Base-by-base conservation (phyloP, 2,113 vertebrate genomes). In the Stegastes partitus region DNA sequence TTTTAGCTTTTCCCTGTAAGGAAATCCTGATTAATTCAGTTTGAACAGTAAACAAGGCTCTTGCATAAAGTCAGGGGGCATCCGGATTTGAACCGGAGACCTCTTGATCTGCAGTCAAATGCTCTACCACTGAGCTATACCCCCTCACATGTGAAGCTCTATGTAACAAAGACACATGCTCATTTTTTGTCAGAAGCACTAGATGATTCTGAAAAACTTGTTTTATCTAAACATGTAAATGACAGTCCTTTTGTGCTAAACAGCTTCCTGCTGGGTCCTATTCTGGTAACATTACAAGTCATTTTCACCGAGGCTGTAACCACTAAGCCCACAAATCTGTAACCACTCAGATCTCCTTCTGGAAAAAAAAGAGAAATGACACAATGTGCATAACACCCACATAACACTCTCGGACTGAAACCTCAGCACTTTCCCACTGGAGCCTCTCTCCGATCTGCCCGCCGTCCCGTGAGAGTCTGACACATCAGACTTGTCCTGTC, bases 101-200 rank as follows among this genome's bases (percentile, higher is more conserved):
- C 10, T 53, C 94, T 95, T 95, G 94, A 95, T 93, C 93, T 95
- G 93, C 92, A 95, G 94, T 95, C 93, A 96, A 96, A 96, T 96
- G 94, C 95, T 95, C 94, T 95, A 94, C 94, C 93, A 94, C 95
- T 96, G 94, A 96, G 94, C 95, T 96, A 95, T 94, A 95, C 94
- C 94, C 94, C 94, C 95, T 1, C 0, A 11, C 7, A 10, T 34
- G 8, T 9, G 2, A 1, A 9, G 1, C 8, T 10, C 2, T 9
- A 34, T 34, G 31, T 34, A 12, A 42, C 2, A 42, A 3, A 15
- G 2, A 42, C 39, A 42, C 12, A 42, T 4, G 14, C 12, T 14
- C 11, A 42, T 2, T 34, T 34, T 34, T 9, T 1, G 31, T 1
- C 1, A 9, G 2, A 10, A 6, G 31, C 8, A 34, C 8, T 10